Evolutionary conservation across 2,888 invertebrate species (phyloP).

Genomic region (Odontocerum albicorne): DNA sequence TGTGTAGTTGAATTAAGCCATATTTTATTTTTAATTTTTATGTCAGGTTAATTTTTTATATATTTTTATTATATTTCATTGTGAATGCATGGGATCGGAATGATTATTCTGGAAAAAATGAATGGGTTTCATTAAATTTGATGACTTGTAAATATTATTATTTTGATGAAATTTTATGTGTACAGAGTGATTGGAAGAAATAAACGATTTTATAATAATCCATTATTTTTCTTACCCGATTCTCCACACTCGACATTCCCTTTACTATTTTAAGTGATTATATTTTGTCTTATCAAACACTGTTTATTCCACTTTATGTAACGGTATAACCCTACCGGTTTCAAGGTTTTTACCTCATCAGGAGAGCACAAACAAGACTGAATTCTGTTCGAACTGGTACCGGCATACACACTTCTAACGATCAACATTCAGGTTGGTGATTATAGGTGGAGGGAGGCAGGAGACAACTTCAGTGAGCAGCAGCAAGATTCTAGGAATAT

Average conservation of each 20-base stretch:
- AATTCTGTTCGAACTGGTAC: too few species aligned
- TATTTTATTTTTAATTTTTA: constrained; percentile 33
- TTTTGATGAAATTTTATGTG: constrained; percentile 35
- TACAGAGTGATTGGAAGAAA: constrained; percentile 37
- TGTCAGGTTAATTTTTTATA: constrained; percentile 26
- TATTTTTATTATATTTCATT: constrained; percentile 32
- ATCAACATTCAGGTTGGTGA: too few species aligned
- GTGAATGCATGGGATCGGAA: constrained; percentile 23
- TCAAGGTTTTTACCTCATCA: too few species aligned
- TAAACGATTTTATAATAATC: constrained; percentile 37
- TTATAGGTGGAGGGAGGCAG: too few species aligned
- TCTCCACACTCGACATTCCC: background rate
- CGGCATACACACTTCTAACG: too few species aligned
- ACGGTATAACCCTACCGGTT: too few species aligned
- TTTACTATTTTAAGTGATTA: background rate
- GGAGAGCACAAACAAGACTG: too few species aligned
- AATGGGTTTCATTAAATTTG: constrained; percentile 29
- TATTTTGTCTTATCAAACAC: background rate
- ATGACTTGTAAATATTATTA: constrained; percentile 35
- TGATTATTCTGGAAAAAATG: constrained; percentile 20
- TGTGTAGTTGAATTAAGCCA: constrained; percentile 33
- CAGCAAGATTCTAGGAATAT: too few species aligned
- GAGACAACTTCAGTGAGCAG: too few species aligned
- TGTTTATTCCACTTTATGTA: too few species aligned
- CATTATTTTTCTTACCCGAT: background rate